A percentile compares a stretch with the other conserved stretches of the same genome.
These are phyloP conservation scores for Drosophila melanosoma DNA, from an alignment of 2,888 invertebrate species.

Conservation along the genomic window DNA sequence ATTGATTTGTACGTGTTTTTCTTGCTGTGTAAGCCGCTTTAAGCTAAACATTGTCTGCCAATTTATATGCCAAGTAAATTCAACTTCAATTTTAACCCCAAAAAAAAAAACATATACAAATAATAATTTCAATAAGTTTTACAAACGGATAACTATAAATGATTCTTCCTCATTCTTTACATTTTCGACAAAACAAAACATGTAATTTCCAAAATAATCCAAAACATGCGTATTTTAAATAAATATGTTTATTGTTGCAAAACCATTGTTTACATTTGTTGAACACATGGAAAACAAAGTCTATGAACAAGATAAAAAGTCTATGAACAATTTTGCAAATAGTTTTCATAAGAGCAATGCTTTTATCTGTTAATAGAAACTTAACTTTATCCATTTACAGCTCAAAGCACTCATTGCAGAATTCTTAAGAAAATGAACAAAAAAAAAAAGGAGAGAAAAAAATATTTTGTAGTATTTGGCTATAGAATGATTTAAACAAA, in stretches of 20 bases:
- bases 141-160: not conserved
- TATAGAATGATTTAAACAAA: conserved; percentile 47
- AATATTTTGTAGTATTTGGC: conserved; percentile 1
- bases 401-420: not conserved
- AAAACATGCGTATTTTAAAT: not conserved
- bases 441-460: not conserved
- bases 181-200: not conserved
- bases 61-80: not conserved
- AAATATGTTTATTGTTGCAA: not conserved
- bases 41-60: conserved; percentile 17
- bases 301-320: not conserved
- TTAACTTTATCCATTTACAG: conserved; percentile 19
- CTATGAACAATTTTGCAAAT: not conserved
- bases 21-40: conserved; percentile 47
- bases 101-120: too few species aligned
- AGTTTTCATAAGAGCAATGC: not conserved
- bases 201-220: not conserved
- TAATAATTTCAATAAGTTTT: not conserved
- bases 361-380: conserved; percentile 2
- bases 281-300: not conserved
- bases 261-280: not conserved
- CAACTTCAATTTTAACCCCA: not conserved
- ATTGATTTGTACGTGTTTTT: conserved; percentile 59
- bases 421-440: too few species aligned
- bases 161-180: not conserved